These are phyloP conservation scores for Pangasius krempfi DNA, from an alignment of 2,797 vertebrate species.

Conservation along the genomic window DNA sequence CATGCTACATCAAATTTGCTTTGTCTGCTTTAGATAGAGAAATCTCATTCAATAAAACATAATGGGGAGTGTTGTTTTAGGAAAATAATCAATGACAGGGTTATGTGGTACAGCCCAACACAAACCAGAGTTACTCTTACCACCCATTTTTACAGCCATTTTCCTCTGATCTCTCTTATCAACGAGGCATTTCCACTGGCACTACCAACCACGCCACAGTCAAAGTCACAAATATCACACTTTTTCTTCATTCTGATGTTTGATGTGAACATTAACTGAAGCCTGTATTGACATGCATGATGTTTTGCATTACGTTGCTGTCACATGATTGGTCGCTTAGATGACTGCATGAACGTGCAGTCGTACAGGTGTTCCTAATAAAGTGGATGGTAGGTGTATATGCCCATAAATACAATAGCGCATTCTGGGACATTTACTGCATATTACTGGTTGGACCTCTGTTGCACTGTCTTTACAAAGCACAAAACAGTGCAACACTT, in stretches of 20 bases:
- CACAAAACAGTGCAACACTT: not conserved
- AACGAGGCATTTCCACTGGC: not conserved
- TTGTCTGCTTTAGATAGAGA: not conserved
- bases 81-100: not conserved
- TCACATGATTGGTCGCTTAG: not conserved
- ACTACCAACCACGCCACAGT: not conserved
- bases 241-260: not conserved
- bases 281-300: not conserved
- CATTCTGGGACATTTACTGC: not conserved
- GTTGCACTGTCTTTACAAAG: not conserved
- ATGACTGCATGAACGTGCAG: not conserved
- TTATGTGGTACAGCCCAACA: not conserved
- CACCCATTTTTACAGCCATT: not conserved
- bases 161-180: too few species aligned
- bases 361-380: too few species aligned
- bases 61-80: not conserved
- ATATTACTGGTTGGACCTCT: not conserved
- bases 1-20: not conserved
- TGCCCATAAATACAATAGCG: not conserved
- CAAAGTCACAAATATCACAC: not conserved
- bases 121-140: not conserved
- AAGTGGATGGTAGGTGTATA: not conserved
- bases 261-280: not conserved
- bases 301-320: not conserved
- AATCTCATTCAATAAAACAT: not conserved